These are phyloP conservation scores for Mormyrops attenuatus DNA, from an alignment of 2,797 vertebrate genomes.

Conservation along the genomic window DNA sequence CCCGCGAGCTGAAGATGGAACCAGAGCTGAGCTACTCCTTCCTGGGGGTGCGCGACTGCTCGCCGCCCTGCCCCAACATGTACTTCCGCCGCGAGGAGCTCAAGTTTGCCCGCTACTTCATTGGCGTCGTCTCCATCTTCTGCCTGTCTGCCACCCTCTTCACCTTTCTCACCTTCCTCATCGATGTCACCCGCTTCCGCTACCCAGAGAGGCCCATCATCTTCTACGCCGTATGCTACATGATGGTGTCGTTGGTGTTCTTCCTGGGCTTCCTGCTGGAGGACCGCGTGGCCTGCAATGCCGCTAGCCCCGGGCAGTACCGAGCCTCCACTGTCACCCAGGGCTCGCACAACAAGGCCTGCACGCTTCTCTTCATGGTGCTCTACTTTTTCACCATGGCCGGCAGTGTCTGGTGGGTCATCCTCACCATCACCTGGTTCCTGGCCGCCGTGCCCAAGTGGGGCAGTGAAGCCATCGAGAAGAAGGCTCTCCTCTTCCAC, in stretches of 20 bases:
- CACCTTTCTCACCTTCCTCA: conserved; percentile 94
- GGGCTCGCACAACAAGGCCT: conserved; percentile 92
- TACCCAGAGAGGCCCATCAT: conserved; percentile 93
- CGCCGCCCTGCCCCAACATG: conserved; percentile 92
- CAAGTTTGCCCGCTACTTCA: conserved; percentile 89
- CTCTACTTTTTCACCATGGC: conserved; percentile 98
- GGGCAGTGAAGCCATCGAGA: conserved; percentile 96
- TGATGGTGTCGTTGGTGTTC: conserved; percentile 95
- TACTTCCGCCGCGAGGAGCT: conserved; percentile 87
- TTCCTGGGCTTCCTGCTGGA: conserved; percentile 90
- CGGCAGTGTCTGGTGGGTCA: conserved; percentile 96
- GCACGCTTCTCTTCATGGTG: conserved; percentile 94
- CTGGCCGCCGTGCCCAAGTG: conserved; percentile 93
- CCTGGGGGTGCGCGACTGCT: conserved; percentile 83
- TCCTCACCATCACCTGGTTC: conserved; percentile 97
- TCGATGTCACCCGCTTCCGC: conserved; percentile 88
- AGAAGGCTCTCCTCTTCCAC: conserved; percentile 91
- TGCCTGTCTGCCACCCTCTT: conserved; percentile 93
- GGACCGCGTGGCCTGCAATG: conserved; percentile 83
- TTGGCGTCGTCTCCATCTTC: conserved; percentile 89
- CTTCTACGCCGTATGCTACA: conserved; percentile 96
- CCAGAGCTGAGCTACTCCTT: conserved; percentile 88
- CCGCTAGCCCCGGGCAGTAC: conserved; percentile 73
- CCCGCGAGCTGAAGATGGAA: conserved; percentile 83
- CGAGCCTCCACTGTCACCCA: conserved; percentile 85